Evolutionary conservation across 2,888 invertebrate genomes (phyloP).

Genomic region (Rutpela maculata): DNA sequence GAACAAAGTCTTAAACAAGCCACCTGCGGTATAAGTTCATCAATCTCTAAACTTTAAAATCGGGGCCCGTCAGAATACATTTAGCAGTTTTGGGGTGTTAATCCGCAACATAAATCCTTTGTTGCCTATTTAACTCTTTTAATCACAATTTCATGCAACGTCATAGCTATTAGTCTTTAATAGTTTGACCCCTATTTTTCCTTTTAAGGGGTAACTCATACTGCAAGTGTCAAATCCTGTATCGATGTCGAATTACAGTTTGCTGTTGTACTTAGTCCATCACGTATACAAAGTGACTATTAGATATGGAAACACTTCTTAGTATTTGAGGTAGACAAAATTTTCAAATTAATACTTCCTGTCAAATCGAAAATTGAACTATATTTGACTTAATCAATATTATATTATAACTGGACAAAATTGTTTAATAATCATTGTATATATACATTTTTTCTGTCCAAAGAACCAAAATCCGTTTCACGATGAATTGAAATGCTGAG

Average conservation of each 20-base stretch:
- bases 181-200: conserved; percentile 38
- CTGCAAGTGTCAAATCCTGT: conserved; percentile 47
- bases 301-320: too few relatives aligned
- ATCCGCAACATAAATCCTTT: conserved; percentile 69
- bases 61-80: conserved; percentile 62
- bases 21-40: conserved; percentile 70
- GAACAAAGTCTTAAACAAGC: conserved; percentile 56
- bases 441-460: too few relatives aligned
- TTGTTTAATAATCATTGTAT: too few relatives aligned
- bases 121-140: conserved; percentile 72
- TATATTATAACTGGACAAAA: too few relatives aligned
- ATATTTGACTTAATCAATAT: too few relatives aligned
- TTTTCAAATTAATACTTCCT: too few relatives aligned
- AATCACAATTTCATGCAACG: conserved; percentile 72
- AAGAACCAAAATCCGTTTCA: too few relatives aligned
- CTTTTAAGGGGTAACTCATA: conserved; percentile 33
- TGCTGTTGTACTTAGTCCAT: conserved; percentile 8
- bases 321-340: too few relatives aligned
- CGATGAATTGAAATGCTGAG: too few relatives aligned
- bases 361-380: too few relatives aligned
- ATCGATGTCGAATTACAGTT: conserved; percentile 45
- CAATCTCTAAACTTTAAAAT: conserved; percentile 64
- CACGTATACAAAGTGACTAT: too few relatives aligned
- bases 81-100: conserved; percentile 67
- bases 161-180: conserved; percentile 70